Evolutionary conservation across 1,140 invertebrate species (phyloP).

Genomic region (Drosophila rufa): DNA sequence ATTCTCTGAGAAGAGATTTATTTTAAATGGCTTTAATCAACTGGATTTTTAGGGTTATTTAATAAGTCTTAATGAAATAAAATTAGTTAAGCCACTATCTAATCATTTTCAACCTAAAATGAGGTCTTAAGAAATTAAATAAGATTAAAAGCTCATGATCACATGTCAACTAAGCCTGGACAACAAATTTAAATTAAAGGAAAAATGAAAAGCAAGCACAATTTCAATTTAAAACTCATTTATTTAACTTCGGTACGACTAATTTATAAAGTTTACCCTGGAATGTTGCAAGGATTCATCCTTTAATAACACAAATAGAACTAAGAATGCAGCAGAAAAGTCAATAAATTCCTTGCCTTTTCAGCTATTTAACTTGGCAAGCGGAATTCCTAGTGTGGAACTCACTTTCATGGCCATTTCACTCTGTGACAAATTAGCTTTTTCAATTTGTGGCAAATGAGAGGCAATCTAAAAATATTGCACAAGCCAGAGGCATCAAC

Average conservation of each 20-base stretch:
- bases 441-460: slow-evolving; percentile 7
- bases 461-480: slow-evolving; percentile 18
- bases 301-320: background rate
- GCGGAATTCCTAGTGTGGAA: no score
- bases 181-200: background rate
- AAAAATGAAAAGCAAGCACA: background rate
- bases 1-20: background rate
- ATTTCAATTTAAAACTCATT: slow-evolving; percentile 2
- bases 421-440: slow-evolving; percentile 5
- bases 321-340: background rate
- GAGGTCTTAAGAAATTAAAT: background rate
- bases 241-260: background rate
- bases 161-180: background rate
- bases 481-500: background rate
- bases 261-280: background rate
- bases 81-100: no score
- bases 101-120: background rate
- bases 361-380: background rate
- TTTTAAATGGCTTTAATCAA: background rate
- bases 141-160: background rate
- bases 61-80: background rate
- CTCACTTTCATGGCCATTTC: background rate
- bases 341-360: background rate
- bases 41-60: background rate
- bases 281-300: background rate